Percentiles rank a stretch among this genome's conserved stretches.
Evolutionary conservation across 2,113 vertebrate species (phyloP).

Genomic region (Takifugu flavidus): DNA sequence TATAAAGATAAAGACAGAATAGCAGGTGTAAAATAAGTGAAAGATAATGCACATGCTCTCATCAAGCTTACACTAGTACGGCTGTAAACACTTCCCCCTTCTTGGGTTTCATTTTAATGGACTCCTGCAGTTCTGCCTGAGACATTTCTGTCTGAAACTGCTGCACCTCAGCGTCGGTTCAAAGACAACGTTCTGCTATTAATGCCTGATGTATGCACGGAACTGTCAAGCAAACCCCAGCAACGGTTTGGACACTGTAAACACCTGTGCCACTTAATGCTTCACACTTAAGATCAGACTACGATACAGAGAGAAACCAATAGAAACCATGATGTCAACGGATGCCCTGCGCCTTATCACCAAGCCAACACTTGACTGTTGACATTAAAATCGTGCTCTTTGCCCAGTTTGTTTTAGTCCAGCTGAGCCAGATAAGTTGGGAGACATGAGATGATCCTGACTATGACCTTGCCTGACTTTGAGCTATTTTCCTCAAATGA

Average conservation of each 20-base stretch:
- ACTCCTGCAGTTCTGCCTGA: slow-evolving; percentile 22
- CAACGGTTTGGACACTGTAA: slow-evolving; percentile 62
- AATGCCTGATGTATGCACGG: slow-evolving; percentile 53
- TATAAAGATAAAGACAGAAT: too few species aligned
- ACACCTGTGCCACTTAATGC: slow-evolving; percentile 55
- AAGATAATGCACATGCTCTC: slow-evolving; percentile 8
- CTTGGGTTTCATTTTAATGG: slow-evolving; percentile 36
- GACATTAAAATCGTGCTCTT: slow-evolving; percentile 9
- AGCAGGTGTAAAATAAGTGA: too few species aligned
- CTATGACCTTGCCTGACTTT: slow-evolving; percentile 65
- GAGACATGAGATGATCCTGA: slow-evolving; percentile 41
- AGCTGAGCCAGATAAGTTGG: too few species aligned
- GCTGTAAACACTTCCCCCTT: slow-evolving; percentile 17
- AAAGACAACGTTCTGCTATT: slow-evolving; percentile 55
- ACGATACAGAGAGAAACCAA: slow-evolving; percentile 25
- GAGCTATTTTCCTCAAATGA: slow-evolving; percentile 45
- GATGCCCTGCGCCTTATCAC: slow-evolving; percentile 9
- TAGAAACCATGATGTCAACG: slow-evolving; percentile 28
- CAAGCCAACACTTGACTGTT: slow-evolving; percentile 24
- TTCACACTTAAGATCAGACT: slow-evolving; percentile 60
- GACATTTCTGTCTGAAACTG: slow-evolving; percentile 21
- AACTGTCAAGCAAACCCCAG: slow-evolving; percentile 50
- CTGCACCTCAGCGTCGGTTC: slow-evolving; percentile 25
- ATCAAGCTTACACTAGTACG: slow-evolving; percentile 9
- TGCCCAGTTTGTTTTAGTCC: neutral